These are phyloP conservation scores for Gnathonemus longibarbis DNA, from an alignment of 2,113 vertebrate genomes.

Conservation along the genomic window DNA sequence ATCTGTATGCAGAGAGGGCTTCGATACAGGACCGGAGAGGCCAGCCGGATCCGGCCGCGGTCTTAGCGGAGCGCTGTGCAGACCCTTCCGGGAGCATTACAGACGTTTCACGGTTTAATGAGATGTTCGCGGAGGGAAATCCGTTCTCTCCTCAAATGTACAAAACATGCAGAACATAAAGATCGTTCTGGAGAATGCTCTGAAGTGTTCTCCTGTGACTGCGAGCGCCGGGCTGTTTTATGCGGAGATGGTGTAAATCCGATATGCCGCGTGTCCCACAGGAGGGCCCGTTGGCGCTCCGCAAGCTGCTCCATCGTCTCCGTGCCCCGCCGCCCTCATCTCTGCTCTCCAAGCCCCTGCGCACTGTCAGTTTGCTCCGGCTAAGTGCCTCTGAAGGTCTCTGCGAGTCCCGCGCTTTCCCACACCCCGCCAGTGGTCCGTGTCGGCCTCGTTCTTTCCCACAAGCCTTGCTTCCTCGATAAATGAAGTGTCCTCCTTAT, in stretches of 20 bases:
- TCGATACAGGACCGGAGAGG: background rate
- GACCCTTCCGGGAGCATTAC: background rate
- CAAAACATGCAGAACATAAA: constrained; percentile 8
- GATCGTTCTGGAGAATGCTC: background rate
- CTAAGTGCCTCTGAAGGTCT: background rate
- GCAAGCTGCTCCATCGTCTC: background rate
- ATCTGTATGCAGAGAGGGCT: background rate
- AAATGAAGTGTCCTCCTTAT: background rate
- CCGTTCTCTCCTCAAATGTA: background rate
- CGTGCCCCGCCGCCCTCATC: background rate
- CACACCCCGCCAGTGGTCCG: background rate
- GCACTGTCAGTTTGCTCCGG: background rate
- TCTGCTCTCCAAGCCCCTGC: background rate
- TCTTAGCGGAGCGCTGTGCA: background rate
- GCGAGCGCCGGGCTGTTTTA: background rate
- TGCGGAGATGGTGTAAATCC: background rate
- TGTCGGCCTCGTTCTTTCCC: background rate
- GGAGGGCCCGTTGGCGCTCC: background rate
- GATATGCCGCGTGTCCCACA: background rate
- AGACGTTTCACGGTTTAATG: constrained; percentile 1
- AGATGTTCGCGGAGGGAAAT: constrained; percentile 5
- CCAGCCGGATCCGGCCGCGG: background rate
- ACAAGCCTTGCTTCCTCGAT: background rate
- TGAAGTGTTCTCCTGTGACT: background rate
- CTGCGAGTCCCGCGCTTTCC: background rate